A percentile compares a stretch with the other conserved stretches of the same genome.
Evolutionary conservation across 2,888 invertebrate genomes (phyloP).

Genomic region (Hemicrepidius hirtus): DNA sequence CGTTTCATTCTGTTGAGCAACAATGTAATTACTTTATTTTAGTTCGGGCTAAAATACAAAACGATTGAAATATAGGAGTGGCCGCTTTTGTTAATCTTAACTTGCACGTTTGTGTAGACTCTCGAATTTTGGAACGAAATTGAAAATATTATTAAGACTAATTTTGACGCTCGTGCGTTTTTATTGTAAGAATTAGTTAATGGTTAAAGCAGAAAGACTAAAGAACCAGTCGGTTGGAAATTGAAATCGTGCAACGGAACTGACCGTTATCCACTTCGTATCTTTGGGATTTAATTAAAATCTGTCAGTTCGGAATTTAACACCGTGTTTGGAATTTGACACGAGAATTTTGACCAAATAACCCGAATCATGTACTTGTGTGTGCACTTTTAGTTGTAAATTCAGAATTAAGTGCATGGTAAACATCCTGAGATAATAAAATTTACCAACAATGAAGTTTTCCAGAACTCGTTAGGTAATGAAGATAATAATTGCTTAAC

Average conservation of each 20-base stretch:
- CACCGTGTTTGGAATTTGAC: slow-evolving; percentile 30
- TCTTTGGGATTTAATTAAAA: slow-evolving; percentile 40
- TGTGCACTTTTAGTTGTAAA: too few species aligned
- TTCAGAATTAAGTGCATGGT: too few species aligned
- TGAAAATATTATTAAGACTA: neutral
- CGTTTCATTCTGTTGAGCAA: neutral
- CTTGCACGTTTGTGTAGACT: neutral
- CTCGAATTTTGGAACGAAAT: neutral
- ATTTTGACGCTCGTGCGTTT: neutral
- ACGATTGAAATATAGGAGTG: neutral
- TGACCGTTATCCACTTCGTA: slow-evolving; percentile 10
- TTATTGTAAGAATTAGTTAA: neutral
- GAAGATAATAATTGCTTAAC: slow-evolving; percentile 12
- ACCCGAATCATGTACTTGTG: slow-evolving; percentile 11
- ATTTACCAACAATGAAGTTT: neutral
- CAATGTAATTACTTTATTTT: slow-evolving; percentile 25
- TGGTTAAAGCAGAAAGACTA: neutral
- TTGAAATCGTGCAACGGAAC: slow-evolving; percentile 8
- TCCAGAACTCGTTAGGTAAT: neutral
- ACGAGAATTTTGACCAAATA: slow-evolving; percentile 24
- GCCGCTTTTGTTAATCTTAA: neutral
- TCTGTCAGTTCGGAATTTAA: slow-evolving; percentile 33
- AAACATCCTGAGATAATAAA: neutral
- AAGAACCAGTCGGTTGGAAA: neutral
- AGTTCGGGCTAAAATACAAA: neutral